A percentile compares a stretch with the other conserved stretches of the same genome.
phyloP scores from a whole-genome alignment of 2,888 invertebrate genomes.

The Allygus modestus region DNA sequence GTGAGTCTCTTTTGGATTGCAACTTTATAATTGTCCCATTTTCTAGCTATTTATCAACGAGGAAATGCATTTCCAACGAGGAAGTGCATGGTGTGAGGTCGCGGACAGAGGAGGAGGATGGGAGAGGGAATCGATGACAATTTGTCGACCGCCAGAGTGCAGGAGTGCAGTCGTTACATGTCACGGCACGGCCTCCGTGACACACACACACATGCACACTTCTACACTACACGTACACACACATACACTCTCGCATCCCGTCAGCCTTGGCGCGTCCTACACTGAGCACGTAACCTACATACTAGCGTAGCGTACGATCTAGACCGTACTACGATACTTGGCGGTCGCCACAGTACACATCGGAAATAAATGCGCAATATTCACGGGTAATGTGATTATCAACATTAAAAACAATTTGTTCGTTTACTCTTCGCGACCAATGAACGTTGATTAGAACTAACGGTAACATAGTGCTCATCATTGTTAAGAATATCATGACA shows the following conservation, averaged over 20 bases:
- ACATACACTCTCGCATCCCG: constrained; percentile 13
- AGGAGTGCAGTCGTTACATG: not conserved
- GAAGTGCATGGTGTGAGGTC: not conserved
- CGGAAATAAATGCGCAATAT: no score
- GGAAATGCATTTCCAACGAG: not conserved
- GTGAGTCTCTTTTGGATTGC: no score
- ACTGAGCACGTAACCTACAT: constrained; percentile 2
- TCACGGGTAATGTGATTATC: no score
- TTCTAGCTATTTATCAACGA: no score
- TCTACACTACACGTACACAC: not conserved
- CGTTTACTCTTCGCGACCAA: no score
- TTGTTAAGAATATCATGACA: no score
- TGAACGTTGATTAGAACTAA: no score
- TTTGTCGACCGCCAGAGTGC: constrained; percentile 1
- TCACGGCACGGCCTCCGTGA: not conserved
- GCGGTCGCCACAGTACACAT: not conserved
- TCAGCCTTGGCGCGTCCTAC: constrained; percentile 21
- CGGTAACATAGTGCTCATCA: no score
- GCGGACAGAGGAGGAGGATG: not conserved
- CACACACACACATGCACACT: no score
- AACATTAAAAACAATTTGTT: no score
- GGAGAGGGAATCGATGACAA: not conserved
- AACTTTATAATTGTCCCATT: no score
- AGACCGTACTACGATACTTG: not conserved
- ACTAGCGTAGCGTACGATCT: constrained; percentile 15